These are phyloP conservation scores for Microtus montanus DNA, from an alignment of 2,113 vertebrate genomes.

Conservation along the genomic window DNA sequence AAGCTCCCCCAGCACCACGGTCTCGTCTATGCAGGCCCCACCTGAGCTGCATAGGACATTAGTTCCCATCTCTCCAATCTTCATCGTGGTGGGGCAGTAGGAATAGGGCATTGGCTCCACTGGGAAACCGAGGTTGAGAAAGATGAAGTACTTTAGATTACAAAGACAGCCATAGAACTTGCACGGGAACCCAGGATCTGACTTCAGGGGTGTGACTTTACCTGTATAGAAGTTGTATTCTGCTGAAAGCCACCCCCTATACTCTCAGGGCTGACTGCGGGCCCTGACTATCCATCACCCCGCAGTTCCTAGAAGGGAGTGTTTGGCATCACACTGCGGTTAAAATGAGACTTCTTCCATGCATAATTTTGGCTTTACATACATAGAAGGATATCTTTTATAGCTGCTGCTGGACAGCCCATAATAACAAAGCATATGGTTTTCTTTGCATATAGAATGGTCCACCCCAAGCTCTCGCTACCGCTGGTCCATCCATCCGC, in stretches of 20 bases:
- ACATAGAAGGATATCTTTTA: constrained; percentile 72
- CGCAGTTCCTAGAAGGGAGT: constrained; percentile 45
- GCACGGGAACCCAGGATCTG: not conserved
- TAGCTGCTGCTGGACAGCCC: constrained; percentile 53
- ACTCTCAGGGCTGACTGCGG: not conserved
- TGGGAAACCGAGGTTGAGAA: not conserved
- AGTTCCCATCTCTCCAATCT: not conserved
- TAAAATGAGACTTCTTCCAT: constrained; percentile 54
- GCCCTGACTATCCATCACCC: not conserved
- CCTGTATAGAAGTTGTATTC: not conserved
- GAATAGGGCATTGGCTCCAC: not conserved
- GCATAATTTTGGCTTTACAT: constrained; percentile 52
- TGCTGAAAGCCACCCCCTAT: not conserved
- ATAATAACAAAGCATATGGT: constrained; percentile 52
- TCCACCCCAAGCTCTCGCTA: not conserved
- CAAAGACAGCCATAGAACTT: not conserved
- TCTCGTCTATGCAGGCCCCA: not conserved
- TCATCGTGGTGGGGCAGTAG: not conserved
- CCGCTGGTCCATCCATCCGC: not conserved
- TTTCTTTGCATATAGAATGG: not conserved
- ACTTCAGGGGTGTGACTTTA: not conserved
- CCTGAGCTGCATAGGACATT: not conserved
- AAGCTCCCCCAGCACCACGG: too few relatives aligned
- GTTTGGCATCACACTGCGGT: constrained; percentile 5
- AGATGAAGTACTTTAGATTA: not conserved